Base-by-base conservation (phyloP, 2,888 invertebrate genomes). In the Mycalesis mineus region DNA sequence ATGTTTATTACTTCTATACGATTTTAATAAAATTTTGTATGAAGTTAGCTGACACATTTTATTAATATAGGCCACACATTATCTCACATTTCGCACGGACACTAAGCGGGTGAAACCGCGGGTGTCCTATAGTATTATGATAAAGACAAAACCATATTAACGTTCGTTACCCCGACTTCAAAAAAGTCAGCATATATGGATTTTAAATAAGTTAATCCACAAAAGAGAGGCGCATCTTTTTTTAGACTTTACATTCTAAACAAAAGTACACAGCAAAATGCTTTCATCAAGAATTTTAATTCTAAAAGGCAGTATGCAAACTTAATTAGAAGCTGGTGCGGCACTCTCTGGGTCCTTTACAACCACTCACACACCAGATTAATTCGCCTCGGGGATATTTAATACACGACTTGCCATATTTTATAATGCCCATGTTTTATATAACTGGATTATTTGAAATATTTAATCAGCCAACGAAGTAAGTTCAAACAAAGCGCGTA, bases 271-370 rank as follows among this genome's bases (percentile, higher is more conserved):
- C 44, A 53, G 49, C 55, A 57, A 55, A 62, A 55, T 57, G 62
- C 58, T 61, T 58, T 56, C 47, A 42, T 31, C 45, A 57, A 55
- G 57, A 62, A 62, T 62, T 62, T 62, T 62, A 57, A 62, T 62
- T 60, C 60, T 57, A 49, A 47, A 55, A 62, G 55, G 55, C 59
- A 55, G 51, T 62, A 62, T 59, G 62, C 54, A 62, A 60, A 57
- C 55, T 60, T 62, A 60, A 62, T 62, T 62, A 62, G 62, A 62
- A 50, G 45, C 62, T 44, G 59, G 51, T 57, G 33, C 37, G 52
- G 28, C 50, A 57, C 52, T 59, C 29, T 29, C 52, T 29, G 51
- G 45, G 52, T 61, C 59, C 61, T 60, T 59, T 57, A 63, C 52
- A 50, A 48, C 42, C 36, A 54, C 47, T 57, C 59, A 48, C 48